Evolutionary conservation across 2,113 vertebrate species (phyloP).

Genomic region (Spheniscus mendiculus): DNA sequence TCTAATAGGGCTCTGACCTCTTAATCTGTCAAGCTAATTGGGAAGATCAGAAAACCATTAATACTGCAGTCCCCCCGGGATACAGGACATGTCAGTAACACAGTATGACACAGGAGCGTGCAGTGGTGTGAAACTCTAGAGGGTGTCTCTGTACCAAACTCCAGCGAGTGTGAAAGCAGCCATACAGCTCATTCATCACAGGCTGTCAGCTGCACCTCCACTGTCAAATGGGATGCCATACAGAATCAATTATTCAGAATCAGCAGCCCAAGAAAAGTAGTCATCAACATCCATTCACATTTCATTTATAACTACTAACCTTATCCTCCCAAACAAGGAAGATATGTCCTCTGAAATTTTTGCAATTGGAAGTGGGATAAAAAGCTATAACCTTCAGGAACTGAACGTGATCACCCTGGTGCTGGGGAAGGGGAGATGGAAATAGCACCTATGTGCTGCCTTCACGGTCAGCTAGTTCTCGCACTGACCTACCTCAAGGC

Average conservation of each 20-base stretch:
- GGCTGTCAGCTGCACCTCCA: background rate
- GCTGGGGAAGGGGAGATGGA: background rate
- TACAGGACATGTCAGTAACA: background rate
- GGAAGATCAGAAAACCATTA: slow-evolving; percentile 7
- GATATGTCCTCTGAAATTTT: background rate
- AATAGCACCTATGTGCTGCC: background rate
- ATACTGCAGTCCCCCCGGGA: background rate
- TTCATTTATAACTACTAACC: background rate
- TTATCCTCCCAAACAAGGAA: background rate
- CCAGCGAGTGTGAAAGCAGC: background rate
- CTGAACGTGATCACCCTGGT: accelerated
- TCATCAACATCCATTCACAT: background rate
- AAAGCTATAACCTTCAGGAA: background rate
- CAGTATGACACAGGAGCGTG: background rate
- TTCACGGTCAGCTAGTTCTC: background rate
- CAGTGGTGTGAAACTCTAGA: background rate
- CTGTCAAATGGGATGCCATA: background rate
- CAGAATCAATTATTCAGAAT: background rate
- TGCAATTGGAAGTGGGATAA: background rate
- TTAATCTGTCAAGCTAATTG: slow-evolving; percentile 46
- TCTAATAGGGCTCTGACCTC: background rate
- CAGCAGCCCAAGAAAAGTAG: background rate
- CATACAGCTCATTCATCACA: background rate
- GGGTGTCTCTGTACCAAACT: background rate
- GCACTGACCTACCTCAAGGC: background rate